Evolutionary conservation across 2,888 invertebrate species (phyloP).

Genomic region (Unio pictorum): DNA sequence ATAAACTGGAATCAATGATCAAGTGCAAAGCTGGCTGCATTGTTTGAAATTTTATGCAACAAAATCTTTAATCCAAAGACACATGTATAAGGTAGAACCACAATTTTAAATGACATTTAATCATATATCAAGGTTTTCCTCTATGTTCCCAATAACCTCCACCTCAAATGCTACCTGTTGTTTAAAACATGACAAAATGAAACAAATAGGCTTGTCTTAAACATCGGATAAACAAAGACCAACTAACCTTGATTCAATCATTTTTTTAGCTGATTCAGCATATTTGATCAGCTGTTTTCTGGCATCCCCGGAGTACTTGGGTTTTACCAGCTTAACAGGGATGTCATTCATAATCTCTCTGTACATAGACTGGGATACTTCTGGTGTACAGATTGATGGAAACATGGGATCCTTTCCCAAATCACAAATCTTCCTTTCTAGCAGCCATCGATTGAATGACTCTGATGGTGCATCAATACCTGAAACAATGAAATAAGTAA

Average conservation of each 20-base stretch:
- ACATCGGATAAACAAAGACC: too few relatives aligned
- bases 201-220: too few relatives aligned
- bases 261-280: conserved; percentile 96
- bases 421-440: conserved; percentile 94
- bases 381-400: conserved; percentile 92
- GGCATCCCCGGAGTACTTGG: conserved; percentile 95
- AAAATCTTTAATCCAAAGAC: too few relatives aligned
- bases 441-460: conserved; percentile 94
- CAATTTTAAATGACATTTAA: too few relatives aligned
- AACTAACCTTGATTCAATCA: conserved; percentile 86
- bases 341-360: conserved; percentile 98
- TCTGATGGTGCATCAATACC: conserved; percentile 95
- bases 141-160: too few relatives aligned
- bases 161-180: too few relatives aligned
- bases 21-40: too few relatives aligned
- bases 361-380: conserved; percentile 95
- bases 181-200: too few relatives aligned
- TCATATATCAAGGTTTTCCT: too few relatives aligned
- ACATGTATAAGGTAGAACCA: too few relatives aligned
- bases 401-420: conserved; percentile 91
- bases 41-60: too few relatives aligned
- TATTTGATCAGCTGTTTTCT: conserved; percentile 93
- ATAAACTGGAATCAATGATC: too few relatives aligned
- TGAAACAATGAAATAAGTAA: conserved; percentile 40
- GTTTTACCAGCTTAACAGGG: conserved; percentile 94